phyloP scores from a whole-genome alignment of 2,888 invertebrate genomes.

The Lepidochitona cinerea region DNA sequence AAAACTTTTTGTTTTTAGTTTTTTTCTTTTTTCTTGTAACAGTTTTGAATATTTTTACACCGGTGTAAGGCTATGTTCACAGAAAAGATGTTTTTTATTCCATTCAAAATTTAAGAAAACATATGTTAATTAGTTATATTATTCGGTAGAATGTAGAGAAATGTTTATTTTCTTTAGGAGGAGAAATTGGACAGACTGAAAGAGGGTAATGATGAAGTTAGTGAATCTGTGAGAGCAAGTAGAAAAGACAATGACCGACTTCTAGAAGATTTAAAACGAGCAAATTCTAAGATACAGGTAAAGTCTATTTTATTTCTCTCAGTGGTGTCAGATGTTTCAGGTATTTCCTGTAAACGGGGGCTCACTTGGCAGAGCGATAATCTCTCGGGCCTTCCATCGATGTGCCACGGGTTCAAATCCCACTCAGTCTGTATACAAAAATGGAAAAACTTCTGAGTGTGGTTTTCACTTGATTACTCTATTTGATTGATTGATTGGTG shows the following conservation, averaged over 20 bases:
- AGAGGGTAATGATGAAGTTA: conserved; percentile 50
- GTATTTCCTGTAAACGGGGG: no score
- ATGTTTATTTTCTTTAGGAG: conserved; percentile 50
- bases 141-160: no score
- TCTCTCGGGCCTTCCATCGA: no score
- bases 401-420: no score
- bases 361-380: no score
- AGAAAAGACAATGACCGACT: conserved; percentile 60
- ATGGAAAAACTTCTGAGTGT: no score
- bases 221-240: conserved; percentile 52
- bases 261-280: conserved; percentile 50
- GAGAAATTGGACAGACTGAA: conserved; percentile 58
- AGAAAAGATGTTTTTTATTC: neutral
- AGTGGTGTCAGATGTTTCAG: no score
- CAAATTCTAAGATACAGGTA: conserved; percentile 30
- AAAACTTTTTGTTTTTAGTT: neutral
- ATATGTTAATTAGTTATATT: neutral
- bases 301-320: no score
- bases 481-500: no score
- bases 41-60: neutral
- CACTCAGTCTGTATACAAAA: no score
- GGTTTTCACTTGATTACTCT: no score
- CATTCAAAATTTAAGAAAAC: neutral
- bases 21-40: neutral
- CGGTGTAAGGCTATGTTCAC: no score